Evolutionary conservation across 2,113 vertebrate species (phyloP).

Genomic region (Mixornis gularis): DNA sequence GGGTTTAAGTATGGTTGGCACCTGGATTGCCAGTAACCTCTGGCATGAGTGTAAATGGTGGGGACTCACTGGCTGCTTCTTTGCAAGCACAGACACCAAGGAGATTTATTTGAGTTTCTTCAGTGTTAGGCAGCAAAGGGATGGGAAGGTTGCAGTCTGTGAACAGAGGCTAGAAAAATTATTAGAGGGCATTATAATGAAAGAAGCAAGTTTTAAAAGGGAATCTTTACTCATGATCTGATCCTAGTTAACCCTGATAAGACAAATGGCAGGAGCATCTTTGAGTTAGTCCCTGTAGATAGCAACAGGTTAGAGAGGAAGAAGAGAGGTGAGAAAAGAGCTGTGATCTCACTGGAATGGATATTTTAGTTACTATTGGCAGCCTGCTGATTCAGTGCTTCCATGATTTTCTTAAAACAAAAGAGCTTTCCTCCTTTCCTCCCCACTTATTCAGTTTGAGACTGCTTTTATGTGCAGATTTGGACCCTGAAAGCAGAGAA

Average conservation of each 20-base stretch:
- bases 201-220: slow-evolving; percentile 11
- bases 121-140: not conserved
- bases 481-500: not conserved
- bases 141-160: not conserved
- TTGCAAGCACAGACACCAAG: not conserved
- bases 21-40: not conserved
- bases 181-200: not conserved
- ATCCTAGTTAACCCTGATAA: slow-evolving; percentile 14
- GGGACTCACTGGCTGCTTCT: not conserved
- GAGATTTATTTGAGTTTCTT: slow-evolving; percentile 10
- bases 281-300: not conserved
- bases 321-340: not conserved
- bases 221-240: not conserved
- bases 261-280: not conserved
- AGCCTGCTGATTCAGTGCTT: not conserved
- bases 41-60: not conserved
- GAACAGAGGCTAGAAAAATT: not conserved
- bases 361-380: not conserved
- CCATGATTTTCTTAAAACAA: not conserved
- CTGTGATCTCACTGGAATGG: not conserved
- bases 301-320: not conserved
- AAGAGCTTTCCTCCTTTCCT: not conserved
- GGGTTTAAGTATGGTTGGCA: not conserved
- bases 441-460: not conserved
- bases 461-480: not conserved